Conservation (phyloP, 1,140 invertebrate genomes). For the Drosophila obscura region DNA sequence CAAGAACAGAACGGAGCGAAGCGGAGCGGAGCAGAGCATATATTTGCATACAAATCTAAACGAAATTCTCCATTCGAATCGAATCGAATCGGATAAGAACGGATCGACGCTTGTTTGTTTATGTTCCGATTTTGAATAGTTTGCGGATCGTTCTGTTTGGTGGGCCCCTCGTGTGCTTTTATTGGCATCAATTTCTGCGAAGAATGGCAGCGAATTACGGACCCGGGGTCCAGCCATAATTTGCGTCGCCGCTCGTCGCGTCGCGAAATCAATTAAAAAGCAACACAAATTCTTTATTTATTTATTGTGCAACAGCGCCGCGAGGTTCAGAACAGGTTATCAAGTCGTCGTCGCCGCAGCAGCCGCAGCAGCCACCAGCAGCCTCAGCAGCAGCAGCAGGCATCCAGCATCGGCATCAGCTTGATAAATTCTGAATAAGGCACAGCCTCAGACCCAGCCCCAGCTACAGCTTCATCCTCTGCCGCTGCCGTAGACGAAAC, state of each 20-base stretch:
- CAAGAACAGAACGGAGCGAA: not conserved
- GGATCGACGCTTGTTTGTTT: conserved; percentile 21
- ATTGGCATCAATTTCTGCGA: conserved; percentile 71
- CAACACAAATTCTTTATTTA: conserved; percentile 76
- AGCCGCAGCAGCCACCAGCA: conserved; percentile 10
- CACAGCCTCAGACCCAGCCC: too few relatives aligned
- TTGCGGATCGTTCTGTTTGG: conserved; percentile 23
- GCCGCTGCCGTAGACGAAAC: not conserved
- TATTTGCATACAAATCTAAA: conserved; percentile 66
- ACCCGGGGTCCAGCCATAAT: conserved; percentile 48
- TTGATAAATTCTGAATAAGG: not conserved
- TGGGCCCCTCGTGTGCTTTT: conserved; percentile 46
- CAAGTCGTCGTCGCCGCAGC: conserved; percentile 51
- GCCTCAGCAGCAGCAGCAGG: conserved; percentile 11
- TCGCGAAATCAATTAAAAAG: conserved; percentile 78
- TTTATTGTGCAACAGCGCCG: conserved; percentile 73
- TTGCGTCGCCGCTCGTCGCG: conserved; percentile 55
- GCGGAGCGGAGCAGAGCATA: conserved; percentile 5
- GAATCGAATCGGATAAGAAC: too few relatives aligned
- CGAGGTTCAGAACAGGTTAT: conserved; percentile 76
- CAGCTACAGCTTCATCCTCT: not conserved
- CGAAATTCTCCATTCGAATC: conserved; percentile 32
- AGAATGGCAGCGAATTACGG: conserved; percentile 27
- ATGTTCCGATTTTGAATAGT: conserved; percentile 30
- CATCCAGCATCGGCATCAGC: conserved; percentile 12